Evolutionary conservation across 2,888 invertebrate genomes (phyloP).

Genomic region (Xanthorhoe spadicearia): DNA sequence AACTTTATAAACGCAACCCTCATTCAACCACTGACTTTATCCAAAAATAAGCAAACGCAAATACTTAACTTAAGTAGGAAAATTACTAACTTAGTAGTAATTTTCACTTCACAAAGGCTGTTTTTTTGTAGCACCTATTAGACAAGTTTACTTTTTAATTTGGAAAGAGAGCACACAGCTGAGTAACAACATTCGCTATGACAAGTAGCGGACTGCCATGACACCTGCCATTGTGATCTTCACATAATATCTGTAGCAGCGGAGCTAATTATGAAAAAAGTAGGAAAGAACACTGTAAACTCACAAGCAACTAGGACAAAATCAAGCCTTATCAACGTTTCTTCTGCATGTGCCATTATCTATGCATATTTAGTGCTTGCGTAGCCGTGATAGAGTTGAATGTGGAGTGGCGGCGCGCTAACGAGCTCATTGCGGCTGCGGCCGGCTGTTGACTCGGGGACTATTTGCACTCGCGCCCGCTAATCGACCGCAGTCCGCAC

Average conservation of each 20-base stretch:
- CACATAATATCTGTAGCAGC: background rate
- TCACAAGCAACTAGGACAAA: background rate
- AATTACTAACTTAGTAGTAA: too few relatives aligned
- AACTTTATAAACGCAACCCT: background rate
- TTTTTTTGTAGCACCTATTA: too few relatives aligned
- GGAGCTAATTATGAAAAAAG: background rate
- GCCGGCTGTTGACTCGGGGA: slow-evolving; percentile 7
- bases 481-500: slow-evolving; percentile 10
- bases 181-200: too few relatives aligned
- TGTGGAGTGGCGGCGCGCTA: background rate
- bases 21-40: too few relatives aligned
- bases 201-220: too few relatives aligned
- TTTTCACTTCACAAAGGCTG: too few relatives aligned
- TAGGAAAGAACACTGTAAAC: background rate
- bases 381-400: background rate
- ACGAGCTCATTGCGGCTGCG: slow-evolving; percentile 9
- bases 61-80: too few relatives aligned
- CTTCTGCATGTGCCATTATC: background rate
- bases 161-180: too few relatives aligned
- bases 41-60: too few relatives aligned
- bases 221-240: too few relatives aligned
- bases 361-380: background rate
- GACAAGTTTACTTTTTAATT: too few relatives aligned
- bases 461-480: slow-evolving; percentile 12
- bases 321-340: background rate